Evolutionary conservation across 1,140 invertebrate genomes (phyloP), one percentile per base, ranked within the genome.

Genomic region (Steinernema khuongi): DNA sequence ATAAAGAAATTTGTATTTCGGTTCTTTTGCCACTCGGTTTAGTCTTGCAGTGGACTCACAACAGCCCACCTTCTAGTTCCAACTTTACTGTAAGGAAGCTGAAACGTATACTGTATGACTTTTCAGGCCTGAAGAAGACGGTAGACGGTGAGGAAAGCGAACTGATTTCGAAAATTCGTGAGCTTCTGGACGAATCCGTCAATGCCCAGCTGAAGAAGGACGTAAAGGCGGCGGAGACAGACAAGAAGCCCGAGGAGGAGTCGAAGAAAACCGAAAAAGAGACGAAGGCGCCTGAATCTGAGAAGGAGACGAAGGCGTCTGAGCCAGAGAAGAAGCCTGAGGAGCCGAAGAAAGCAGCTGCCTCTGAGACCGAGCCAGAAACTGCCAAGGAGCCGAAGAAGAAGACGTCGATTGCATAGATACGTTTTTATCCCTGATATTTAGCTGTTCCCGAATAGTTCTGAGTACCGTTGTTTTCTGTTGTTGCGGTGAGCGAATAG

Each of bases 341-440:
- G 31, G 28, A 2, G 44, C 36, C 19, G 36, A 75, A 77, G 72
- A 74, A 71, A 1, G 31, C 30, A 75, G 44, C 50, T 70, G 74
- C 74, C 32, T 68, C 32, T n/a, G 67, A 67, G 22, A 44, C 72
- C 0, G 76, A 78, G 43, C 1, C 73, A 28, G 29, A 74, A 28
- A 72, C 50, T 26, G 33, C 77, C 75, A 44, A 71, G 19, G 28
- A 26, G 79, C 81, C 0, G n/a, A 60, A 22, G 74, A 83, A 18
- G 72, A 74, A 32, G 67, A 80, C 26, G 28, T 68, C 18, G 82
- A 83, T 79, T 79, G 0, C 67, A 43, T 32, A 81, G 83, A 72
- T 66, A 77, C 0, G 44, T 74, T 31, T 67, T 74, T 26, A 69
- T 44, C 18, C 31, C 44, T 26, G 33, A 50, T 7, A 74, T 41